Evolutionary conservation across 2,888 invertebrate genomes (phyloP), one percentile per base, ranked within the genome.

Genomic region (Brassicogethes aeneus): DNA sequence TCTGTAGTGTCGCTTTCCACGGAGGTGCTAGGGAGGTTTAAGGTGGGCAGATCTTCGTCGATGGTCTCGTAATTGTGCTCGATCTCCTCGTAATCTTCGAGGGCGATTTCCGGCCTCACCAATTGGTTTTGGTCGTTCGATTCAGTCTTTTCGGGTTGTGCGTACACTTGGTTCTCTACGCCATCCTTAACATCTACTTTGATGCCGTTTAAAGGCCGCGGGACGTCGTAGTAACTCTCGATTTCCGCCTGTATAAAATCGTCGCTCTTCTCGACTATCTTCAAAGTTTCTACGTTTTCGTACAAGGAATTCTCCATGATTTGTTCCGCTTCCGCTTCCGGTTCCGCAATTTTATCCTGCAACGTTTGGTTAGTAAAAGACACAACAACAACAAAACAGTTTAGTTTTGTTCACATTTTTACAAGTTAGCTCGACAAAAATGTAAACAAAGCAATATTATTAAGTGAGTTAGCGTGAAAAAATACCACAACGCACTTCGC

Each of bases 401-500:
- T n/a, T n/a, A n/a, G n/a, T n/a, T n/a, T n/a, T n/a, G n/a, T n/a
- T n/a, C n/a, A n/a, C n/a, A n/a, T n/a, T n/a, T n/a, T n/a, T n/a
- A n/a, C n/a, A n/a, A n/a, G n/a, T n/a, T n/a, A n/a, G n/a, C n/a
- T n/a, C n/a, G n/a, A n/a, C n/a, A n/a, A n/a, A 23, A 23, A 23
- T 10, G 23, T 10, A 23, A 5, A 23, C 23, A 10, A 23, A 23
- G 23, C 23, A 7, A 23, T 7, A 23, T 23, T 23, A 23, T 23
- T 23, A 7, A 23, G 23, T 23, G 23, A 23, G 5, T 23, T 23
- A 23, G n/a, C n/a, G n/a, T n/a, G n/a, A 42, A 42, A 41, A 47
- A 42, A 44, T 43, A 50, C 52, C 50, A 55, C 54, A 56, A 66
- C 66, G 63, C 61, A 67, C 65, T 60, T 65, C 56, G 54, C 62